These are phyloP conservation scores for Caradrina clavipalpis DNA, from an alignment of 2,888 invertebrate genomes.

Conservation along the genomic window DNA sequence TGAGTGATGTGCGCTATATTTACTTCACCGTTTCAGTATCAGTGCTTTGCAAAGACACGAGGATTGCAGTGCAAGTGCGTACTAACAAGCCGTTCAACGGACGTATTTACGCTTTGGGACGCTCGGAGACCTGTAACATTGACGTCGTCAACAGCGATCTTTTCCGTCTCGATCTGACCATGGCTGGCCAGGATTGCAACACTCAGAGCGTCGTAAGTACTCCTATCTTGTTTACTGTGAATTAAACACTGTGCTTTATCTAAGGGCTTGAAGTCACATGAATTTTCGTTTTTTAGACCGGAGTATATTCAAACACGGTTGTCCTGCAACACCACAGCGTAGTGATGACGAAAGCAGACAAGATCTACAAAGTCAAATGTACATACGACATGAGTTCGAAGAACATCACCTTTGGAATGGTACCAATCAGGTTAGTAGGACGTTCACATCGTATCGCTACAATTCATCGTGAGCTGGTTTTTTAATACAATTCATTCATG, in stretches of 20 bases:
- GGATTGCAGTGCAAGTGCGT: slow-evolving; percentile 97
- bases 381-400: slow-evolving; percentile 99
- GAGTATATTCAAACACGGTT: slow-evolving; percentile 98
- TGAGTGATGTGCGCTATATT: slow-evolving; percentile 10
- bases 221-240: not conserved
- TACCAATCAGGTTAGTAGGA: slow-evolving; percentile 95
- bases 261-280: not conserved
- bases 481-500: slow-evolving; percentile 58
- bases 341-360: slow-evolving; percentile 98
- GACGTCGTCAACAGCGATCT: slow-evolving; percentile 98
- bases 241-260: not conserved
- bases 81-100: slow-evolving; percentile 99
- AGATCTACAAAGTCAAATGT: slow-evolving; percentile 98
- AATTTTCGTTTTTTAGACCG: slow-evolving; percentile 92
- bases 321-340: slow-evolving; percentile 98
- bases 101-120: slow-evolving; percentile 97
- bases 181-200: slow-evolving; percentile 98
- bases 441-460: slow-evolving; percentile 52
- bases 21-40: slow-evolving; percentile 92
- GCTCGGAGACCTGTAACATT: slow-evolving; percentile 98
- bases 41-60: slow-evolving; percentile 98
- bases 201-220: slow-evolving; percentile 97
- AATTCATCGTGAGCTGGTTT: slow-evolving; percentile 64
- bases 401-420: slow-evolving; percentile 99
- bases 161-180: slow-evolving; percentile 97